Base-by-base conservation (phyloP, 2,113 vertebrate genomes). In the Condylura cristata region DNA sequence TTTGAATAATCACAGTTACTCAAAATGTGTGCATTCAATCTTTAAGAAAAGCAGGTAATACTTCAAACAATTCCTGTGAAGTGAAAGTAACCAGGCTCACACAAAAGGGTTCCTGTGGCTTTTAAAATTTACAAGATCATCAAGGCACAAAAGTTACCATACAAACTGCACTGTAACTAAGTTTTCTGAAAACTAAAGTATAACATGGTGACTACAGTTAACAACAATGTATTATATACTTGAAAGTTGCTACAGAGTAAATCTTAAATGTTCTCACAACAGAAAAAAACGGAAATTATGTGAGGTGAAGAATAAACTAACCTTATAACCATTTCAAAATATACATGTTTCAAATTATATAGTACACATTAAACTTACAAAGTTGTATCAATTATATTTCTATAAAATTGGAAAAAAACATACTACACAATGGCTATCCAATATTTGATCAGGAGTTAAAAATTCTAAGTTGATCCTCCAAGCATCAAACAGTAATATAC, bases 31-130 rank as follows among this genome's bases (percentile, higher is more conserved):
- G 48, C 48, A 56, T 88, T 89, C 9, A 80, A 85, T 88, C 44
- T 92, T 95, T 86, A 81, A 80, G 39, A 51, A 95, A 94, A 78
- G 65, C 48, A 41, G 39, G 41, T 28, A 75, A 83, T n/a, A 65
- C 26, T 84, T 86, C 30, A 51, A 41, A 80, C 32, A 89, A 39
- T 63, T 78, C 63, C 70, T 60, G 41, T 87, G 60, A 87, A 94
- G 22, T 80, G n/a, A 78, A 90, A 94, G 79, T 20, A 39, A 95
- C 84, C 60, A 70, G 39, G 48, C 39, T 89, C 79, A 86, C 44
- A 85, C 80, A 94, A 58, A 93, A 91, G 28, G 60, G 53, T 28
- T 93, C 26, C 86, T 3, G 14, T 65, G 70, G 30, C 44, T 87
- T 75, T 84, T 71, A 79, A 8, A 48, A 48, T 48, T 48, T 48